Evolutionary conservation across 2,113 vertebrate species (phyloP).

Genomic region (Argyrosomus japonicus): DNA sequence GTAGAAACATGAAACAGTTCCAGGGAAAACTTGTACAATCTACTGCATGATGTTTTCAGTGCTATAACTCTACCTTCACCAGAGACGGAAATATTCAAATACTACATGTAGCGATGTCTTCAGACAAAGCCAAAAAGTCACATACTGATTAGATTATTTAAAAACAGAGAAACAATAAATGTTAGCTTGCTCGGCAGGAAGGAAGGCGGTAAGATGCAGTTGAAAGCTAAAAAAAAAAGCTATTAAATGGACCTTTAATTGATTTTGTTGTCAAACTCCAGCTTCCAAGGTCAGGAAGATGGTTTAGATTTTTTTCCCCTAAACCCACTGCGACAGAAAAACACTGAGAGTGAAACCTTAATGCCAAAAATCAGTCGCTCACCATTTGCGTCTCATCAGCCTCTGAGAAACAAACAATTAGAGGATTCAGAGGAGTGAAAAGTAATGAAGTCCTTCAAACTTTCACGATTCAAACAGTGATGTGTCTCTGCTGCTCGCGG

Average conservation of each 20-base stretch:
- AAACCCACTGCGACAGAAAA: too few species aligned
- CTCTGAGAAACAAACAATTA: conserved; percentile 24
- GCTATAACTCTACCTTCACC: not conserved
- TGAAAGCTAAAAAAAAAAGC: not conserved
- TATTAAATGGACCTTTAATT: not conserved
- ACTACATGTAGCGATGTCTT: not conserved
- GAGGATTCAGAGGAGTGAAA: conserved; percentile 12
- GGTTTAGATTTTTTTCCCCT: not conserved
- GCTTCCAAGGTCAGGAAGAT: not conserved
- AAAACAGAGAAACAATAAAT: too few species aligned
- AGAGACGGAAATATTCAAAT: not conserved
- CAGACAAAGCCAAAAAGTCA: not conserved
- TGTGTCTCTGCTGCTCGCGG: conserved; percentile 18
- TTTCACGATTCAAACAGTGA: conserved; percentile 8
- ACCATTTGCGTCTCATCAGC: not conserved
- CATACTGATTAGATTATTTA: too few species aligned
- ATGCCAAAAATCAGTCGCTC: not conserved
- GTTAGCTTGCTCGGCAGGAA: not conserved
- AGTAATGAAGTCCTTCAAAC: conserved; percentile 46
- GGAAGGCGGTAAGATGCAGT: not conserved
- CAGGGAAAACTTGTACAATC: not conserved
- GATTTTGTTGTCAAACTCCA: not conserved
- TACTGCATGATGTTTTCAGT: not conserved
- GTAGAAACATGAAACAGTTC: not conserved
- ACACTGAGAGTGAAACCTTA: not conserved